Percentiles rank a stretch among this genome's conserved stretches.
These are phyloP conservation scores for Siniperca scherzeri DNA, from an alignment of 2,797 vertebrate species.

Conservation along the genomic window DNA sequence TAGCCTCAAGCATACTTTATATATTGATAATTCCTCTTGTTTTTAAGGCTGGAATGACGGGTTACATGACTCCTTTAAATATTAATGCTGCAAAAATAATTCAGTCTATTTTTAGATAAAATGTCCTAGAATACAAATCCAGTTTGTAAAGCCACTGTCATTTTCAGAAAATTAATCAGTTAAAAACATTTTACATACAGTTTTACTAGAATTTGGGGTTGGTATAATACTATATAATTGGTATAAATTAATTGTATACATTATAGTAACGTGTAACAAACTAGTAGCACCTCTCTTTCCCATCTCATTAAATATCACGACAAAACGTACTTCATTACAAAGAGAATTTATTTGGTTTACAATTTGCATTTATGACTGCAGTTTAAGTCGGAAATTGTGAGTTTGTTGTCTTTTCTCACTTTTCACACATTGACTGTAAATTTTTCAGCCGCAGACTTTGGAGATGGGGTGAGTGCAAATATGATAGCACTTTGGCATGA, in stretches of 20 bases:
- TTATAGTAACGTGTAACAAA: background rate
- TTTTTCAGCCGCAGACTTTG: slow-evolving; percentile 27
- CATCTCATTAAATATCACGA: slow-evolving; percentile 31
- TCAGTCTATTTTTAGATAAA: background rate
- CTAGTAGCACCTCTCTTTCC: slow-evolving; percentile 4
- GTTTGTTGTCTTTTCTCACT: slow-evolving; percentile 48
- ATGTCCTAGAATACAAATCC: background rate
- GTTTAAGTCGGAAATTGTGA: slow-evolving; percentile 29
- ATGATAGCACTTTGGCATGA: slow-evolving; percentile 17
- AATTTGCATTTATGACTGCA: slow-evolving; percentile 26
- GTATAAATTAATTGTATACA: background rate
- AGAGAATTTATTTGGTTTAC: slow-evolving; percentile 32
- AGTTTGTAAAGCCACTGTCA: slow-evolving; percentile 13
- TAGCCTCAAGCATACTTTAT: slow-evolving; percentile 24
- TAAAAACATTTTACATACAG: background rate
- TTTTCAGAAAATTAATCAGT: background rate
- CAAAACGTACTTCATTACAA: slow-evolving; percentile 19
- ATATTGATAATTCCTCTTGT: slow-evolving; percentile 17
- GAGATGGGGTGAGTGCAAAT: slow-evolving; percentile 17
- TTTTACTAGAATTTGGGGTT: background rate
- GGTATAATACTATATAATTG: background rate
- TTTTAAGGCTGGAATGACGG: slow-evolving; percentile 17
- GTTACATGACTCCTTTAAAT: slow-evolving; percentile 27
- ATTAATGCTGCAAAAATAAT: slow-evolving; percentile 11
- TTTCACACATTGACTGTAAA: slow-evolving; percentile 36